Percentiles rank a stretch among this genome's conserved stretches.
Conservation (phyloP, 2,888 invertebrate species). For the Epistrophe eligans region DNA sequence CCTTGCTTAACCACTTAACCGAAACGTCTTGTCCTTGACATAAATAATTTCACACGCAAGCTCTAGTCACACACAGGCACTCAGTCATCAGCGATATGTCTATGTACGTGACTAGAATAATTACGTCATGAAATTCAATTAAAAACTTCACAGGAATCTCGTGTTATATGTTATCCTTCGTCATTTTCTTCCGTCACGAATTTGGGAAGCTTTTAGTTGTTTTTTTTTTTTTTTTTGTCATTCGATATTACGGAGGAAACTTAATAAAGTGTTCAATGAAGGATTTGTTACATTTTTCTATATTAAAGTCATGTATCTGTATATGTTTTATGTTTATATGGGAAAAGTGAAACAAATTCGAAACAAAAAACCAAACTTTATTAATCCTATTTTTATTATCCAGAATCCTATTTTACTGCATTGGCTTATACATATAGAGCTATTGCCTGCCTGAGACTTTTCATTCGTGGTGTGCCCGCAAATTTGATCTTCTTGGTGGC, state of each 20-base stretch:
- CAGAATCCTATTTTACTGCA: not conserved
- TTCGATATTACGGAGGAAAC: not conserved
- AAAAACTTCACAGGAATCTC: slow-evolving; percentile 69
- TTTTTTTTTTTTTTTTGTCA: not conserved
- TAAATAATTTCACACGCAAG: slow-evolving; percentile 54
- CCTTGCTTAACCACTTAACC: slow-evolving; percentile 54
- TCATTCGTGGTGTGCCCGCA: slow-evolving; percentile 11
- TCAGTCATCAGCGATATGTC: slow-evolving; percentile 26
- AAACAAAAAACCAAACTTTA: slow-evolving; percentile 4
- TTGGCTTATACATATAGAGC: not conserved
- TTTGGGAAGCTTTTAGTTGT: not conserved
- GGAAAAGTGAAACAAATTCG: not conserved
- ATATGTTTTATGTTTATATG: not conserved
- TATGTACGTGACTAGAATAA: slow-evolving; percentile 65
- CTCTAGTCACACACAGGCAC: slow-evolving; percentile 57
- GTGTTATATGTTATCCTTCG: slow-evolving; percentile 56
- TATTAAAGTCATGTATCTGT: too few species aligned
- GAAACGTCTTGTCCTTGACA: slow-evolving; percentile 44
- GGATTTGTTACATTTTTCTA: not conserved
- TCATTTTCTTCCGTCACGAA: not conserved
- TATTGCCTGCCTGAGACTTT: not conserved
- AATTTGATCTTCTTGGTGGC: slow-evolving; percentile 35
- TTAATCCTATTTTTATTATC: slow-evolving; percentile 23
- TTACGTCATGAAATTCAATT: slow-evolving; percentile 72
- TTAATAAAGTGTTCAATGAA: slow-evolving; percentile 1